Conservation (phyloP, 2,113 vertebrate genomes). For the Columba livia region DNA sequence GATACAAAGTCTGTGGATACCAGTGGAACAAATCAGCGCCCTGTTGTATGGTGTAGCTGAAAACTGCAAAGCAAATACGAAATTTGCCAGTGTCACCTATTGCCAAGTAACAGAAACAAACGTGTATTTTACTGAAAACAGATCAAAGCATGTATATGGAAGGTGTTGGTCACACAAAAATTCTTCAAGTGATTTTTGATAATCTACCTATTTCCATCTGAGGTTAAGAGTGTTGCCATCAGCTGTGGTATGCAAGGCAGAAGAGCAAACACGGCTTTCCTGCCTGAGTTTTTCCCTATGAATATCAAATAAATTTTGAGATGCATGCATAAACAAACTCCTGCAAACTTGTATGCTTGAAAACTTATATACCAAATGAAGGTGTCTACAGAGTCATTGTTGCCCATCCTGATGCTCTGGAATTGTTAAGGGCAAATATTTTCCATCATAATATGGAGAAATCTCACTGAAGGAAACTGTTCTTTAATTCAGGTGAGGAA, state of each 20-base stretch:
- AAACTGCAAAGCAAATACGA: neutral
- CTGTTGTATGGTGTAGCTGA: neutral
- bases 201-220: neutral
- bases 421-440: neutral
- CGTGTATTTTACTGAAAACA: neutral
- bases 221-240: neutral
- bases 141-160: neutral
- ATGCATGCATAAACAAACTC: neutral
- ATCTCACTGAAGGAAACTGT: neutral
- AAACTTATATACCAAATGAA: neutral
- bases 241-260: neutral
- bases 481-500: neutral
- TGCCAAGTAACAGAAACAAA: neutral
- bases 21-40: neutral
- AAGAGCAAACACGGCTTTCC: neutral
- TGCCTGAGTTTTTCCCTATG: neutral
- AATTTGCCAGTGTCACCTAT: neutral
- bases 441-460: neutral
- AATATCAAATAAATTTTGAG: neutral
- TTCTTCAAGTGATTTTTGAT: neutral
- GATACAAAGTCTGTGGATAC: neutral
- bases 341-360: neutral
- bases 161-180: neutral
- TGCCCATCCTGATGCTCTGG: neutral
- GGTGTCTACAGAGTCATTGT: neutral